Evolutionary conservation across 2,113 vertebrate genomes (phyloP), one percentile per base, ranked within the genome.

Genomic region (Chloebia gouldiae): DNA sequence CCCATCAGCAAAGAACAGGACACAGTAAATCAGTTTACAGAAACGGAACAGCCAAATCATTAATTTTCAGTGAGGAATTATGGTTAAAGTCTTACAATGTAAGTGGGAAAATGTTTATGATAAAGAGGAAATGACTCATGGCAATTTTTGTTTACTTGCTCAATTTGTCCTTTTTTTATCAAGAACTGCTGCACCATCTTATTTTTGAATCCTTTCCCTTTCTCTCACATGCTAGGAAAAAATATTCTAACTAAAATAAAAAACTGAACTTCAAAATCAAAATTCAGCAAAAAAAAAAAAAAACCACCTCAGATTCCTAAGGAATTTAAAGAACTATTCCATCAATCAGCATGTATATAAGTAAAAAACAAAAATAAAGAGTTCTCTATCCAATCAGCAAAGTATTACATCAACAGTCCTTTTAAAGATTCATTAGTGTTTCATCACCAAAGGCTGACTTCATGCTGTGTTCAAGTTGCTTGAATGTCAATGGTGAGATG

Each of bases 391-490:
- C 54, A 40, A 81, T 76, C 57, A 86, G 24, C 53, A 65, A 30
- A 63, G 35, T 86, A 65, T 73, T 75, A 83, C 57, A 60, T 50
- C 93, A 91, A 82, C 47, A 84, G 9, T 45, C 39, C 44, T 92
- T 94, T 95, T 59, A 92, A 85, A 94, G 88, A 88, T 76, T 93
- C 79, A 68, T 93, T 86, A 93, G 28, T 31, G 50, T 88, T 94
- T 92, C 82, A 84, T 86, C 91, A 90, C 53, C 21, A 69, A 61
- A 88, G 19, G 31, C 68, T 94, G 59, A 89, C 91, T 85, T 73
- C 42, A 35, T 91, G 49, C 81, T 56, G 40, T 75, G 57, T 95
- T 95, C 0, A 0, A 81, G 30, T 66, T 91, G 42, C 54, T 75
- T 82, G 59, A 81, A 80, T 80, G 59, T 93, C 85, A 94, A 25